Evolutionary conservation across 2,888 invertebrate species (phyloP), one percentile per base, ranked within the genome.

Genomic region (Eupithecia vulgata): DNA sequence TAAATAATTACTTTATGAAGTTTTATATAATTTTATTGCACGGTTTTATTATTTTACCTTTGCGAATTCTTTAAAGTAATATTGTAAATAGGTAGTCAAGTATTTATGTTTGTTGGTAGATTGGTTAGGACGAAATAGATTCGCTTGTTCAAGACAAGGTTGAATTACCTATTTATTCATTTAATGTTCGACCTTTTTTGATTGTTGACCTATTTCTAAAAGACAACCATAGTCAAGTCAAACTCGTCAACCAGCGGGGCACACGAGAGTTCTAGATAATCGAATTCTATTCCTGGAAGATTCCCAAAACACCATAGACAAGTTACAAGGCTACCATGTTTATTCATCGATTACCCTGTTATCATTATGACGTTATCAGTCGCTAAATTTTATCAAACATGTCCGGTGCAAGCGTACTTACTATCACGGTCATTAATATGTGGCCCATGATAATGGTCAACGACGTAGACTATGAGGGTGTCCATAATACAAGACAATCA

Each of bases 301-400:
- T 66, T 42, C 67, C 61, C 67, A 70, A 70, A 73, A 70, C 67
- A 70, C 57, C 21, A 37, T 40, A 64, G 17, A 17, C 7, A 30
- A n/a, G 59, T 66, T n/a, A 42, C 64, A 35, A 5, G n/a, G 42
- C 52, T 42, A 45, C 62, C 48, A 67, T 73, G 57, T 73, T 73
- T 70, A 42, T 25, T 30, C 59, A 7, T 6, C 61, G 57, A 69
- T 34, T 7, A 25, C 25, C 12, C n/a, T 64, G 35, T 37, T 69
- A 61, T 12, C 45, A 67, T 67, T 73, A 68, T 68, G 57, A 21
- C 15, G 30, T 73, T 77, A 73, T 70, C 70, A 21, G 70, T 70
- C 52, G 73, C 73, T 62, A 73, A 62, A 67, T 67, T 73, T 70
- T 73, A 73, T 73, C 59, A 42, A 37, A 37, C 62, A 62, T 70